These are phyloP conservation scores for Myotis findleyi DNA, from an alignment of 2,797 vertebrate species.

Conservation along the genomic window DNA sequence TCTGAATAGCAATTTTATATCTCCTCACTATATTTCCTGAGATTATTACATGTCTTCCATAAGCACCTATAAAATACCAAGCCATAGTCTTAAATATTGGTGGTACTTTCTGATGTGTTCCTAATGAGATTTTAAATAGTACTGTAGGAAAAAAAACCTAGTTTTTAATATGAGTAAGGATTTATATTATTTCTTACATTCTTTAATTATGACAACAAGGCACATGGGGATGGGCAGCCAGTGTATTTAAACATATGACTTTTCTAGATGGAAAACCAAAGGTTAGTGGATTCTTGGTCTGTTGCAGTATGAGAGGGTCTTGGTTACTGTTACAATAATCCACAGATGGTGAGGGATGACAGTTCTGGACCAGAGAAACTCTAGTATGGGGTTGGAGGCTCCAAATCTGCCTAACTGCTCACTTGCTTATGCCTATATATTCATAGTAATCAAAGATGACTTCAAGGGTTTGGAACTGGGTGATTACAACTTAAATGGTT, in stretches of 20 bases:
- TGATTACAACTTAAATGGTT: background rate
- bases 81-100: constrained; percentile 29
- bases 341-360: background rate
- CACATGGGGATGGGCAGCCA: background rate
- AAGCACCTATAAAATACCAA: constrained; percentile 32
- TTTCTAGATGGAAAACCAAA: background rate
- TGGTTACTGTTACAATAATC: background rate
- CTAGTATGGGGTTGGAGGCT: background rate
- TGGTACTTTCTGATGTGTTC: constrained; percentile 35
- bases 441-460: background rate
- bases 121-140: constrained; percentile 42
- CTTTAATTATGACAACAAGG: background rate
- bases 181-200: constrained; percentile 49
- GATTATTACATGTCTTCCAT: constrained; percentile 40
- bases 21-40: constrained; percentile 67
- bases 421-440: background rate
- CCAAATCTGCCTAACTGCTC: background rate
- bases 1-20: constrained; percentile 76
- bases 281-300: background rate
- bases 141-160: background rate
- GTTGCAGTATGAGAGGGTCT: background rate
- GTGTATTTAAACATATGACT: background rate
- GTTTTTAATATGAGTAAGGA: constrained; percentile 25
- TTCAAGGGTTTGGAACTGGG: background rate
- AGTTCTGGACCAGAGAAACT: background rate